These are phyloP conservation scores for Trachops cirrhosus DNA, from an alignment of 2,797 vertebrate species.

Conservation along the genomic window DNA sequence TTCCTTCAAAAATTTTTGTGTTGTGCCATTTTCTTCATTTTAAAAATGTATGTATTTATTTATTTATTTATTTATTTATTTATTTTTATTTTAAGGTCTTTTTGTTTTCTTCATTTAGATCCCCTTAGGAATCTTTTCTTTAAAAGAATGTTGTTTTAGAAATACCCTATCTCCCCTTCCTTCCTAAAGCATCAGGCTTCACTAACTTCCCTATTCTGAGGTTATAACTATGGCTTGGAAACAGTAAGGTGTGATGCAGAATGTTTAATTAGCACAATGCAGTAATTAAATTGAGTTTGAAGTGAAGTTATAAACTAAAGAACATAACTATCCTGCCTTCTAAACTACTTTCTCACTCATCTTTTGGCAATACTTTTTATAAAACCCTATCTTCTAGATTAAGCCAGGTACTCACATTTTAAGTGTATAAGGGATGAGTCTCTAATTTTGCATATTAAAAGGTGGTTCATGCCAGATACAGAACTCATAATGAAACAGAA, in stretches of 20 bases:
- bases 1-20: constrained; percentile 26
- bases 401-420: constrained; percentile 41
- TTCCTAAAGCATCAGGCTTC: constrained; percentile 37
- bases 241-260: constrained; percentile 32
- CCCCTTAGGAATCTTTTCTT: constrained; percentile 19
- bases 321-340: constrained; percentile 36
- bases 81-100: not conserved
- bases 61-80: not conserved
- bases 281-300: constrained; percentile 46
- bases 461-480: not conserved
- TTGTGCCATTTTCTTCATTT: not conserved
- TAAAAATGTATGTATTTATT: not conserved
- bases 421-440: constrained; percentile 3
- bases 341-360: constrained; percentile 22
- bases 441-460: constrained; percentile 39
- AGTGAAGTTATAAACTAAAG: constrained; percentile 46
- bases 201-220: constrained; percentile 17
- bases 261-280: constrained; percentile 28
- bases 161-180: not conserved
- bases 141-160: constrained; percentile 42
- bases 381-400: constrained; percentile 35
- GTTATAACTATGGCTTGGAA: not conserved
- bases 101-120: constrained; percentile 18
- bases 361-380: constrained; percentile 31
- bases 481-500: constrained; percentile 39